Conservation (phyloP, 1,140 invertebrate genomes). For the Potamilus streckersoni region DNA sequence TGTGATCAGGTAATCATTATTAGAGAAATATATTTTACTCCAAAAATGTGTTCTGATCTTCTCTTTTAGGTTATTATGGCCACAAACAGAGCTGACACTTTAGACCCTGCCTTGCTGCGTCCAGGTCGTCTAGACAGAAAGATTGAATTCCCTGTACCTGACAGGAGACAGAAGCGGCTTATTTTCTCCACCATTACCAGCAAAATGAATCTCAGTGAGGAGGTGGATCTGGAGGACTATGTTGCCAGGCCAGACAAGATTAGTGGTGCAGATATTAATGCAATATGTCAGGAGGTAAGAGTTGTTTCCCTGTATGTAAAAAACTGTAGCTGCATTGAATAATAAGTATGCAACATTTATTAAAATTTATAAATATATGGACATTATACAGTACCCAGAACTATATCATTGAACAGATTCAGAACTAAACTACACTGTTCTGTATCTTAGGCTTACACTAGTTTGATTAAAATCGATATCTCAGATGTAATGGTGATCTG, state of each 20-base stretch:
- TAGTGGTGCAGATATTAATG: slow-evolving; percentile 99
- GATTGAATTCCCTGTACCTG: slow-evolving; percentile 98
- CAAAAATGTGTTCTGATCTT: background rate
- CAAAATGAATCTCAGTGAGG: slow-evolving; percentile 99
- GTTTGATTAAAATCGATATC: too few relatives aligned
- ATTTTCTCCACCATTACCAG: slow-evolving; percentile 98
- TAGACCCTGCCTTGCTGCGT: slow-evolving; percentile 96
- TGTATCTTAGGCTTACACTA: too few relatives aligned
- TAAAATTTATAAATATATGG: too few relatives aligned
- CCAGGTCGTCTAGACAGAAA: slow-evolving; percentile 98
- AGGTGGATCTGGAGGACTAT: slow-evolving; percentile 99
- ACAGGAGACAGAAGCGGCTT: slow-evolving; percentile 96
- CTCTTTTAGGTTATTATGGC: slow-evolving; percentile 95
- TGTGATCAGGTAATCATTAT: background rate
- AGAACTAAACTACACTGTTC: too few relatives aligned
- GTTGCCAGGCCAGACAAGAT: slow-evolving; percentile 98
- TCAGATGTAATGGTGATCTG: too few relatives aligned
- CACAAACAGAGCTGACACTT: slow-evolving; percentile 97
- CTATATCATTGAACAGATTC: too few relatives aligned
- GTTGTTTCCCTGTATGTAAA: background rate
- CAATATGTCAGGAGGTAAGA: slow-evolving; percentile 98
- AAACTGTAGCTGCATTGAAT: too few relatives aligned
- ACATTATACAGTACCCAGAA: too few relatives aligned
- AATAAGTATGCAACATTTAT: too few relatives aligned
- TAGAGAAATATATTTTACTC: background rate